Conservation (phyloP, 1,140 invertebrate genomes). For the Frieseomelitta varia region DNA sequence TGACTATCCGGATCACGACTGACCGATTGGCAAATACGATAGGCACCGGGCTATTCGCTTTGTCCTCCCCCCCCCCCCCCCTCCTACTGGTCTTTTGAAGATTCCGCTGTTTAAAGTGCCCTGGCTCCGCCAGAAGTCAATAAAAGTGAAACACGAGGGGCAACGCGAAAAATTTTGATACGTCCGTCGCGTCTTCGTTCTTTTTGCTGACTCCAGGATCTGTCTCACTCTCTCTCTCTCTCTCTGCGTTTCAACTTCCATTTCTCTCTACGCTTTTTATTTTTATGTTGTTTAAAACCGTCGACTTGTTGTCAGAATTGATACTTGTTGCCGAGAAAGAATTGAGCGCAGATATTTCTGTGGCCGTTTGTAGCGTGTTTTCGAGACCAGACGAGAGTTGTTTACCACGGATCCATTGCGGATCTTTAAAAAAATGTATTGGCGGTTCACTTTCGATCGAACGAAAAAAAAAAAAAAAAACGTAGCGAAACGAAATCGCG, state of each 20-base stretch:
- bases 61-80: slow-evolving; percentile 1
- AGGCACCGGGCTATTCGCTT: slow-evolving; percentile 34
- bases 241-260: too few species aligned
- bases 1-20: slow-evolving; percentile 70
- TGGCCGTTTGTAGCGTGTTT: too few species aligned
- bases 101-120: slow-evolving; percentile 17
- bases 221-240: too few species aligned
- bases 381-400: too few species aligned
- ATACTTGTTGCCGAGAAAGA: too few species aligned
- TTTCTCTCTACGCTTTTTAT: too few species aligned
- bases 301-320: too few species aligned
- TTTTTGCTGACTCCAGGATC: neutral
- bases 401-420: too few species aligned
- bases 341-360: too few species aligned
- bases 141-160: neutral
- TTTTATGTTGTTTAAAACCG: too few species aligned
- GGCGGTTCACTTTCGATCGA: neutral
- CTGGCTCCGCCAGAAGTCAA: neutral
- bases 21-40: slow-evolving; percentile 63
- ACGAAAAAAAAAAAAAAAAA: slow-evolving; percentile 1
- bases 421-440: too few species aligned
- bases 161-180: neutral
- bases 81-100: slow-evolving; percentile 26
- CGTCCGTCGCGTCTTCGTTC: neutral
- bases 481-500: neutral